Evolutionary conservation across 1,140 invertebrate genomes (phyloP).

Genomic region (Pogonomyrmex barbatus): DNA sequence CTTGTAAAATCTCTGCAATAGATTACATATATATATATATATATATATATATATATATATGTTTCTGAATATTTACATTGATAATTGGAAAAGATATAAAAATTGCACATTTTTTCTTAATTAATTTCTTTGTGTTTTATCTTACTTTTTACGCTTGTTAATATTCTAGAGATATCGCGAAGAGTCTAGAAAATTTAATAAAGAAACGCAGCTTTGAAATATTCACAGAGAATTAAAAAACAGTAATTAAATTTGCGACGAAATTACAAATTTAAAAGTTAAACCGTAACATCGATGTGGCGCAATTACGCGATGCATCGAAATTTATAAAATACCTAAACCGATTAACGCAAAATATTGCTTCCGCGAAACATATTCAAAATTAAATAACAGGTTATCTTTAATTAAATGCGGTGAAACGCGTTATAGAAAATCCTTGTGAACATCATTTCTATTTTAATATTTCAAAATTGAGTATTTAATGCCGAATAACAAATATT

Average conservation of each 20-base stretch:
- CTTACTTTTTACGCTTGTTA: background rate
- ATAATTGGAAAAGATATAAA: background rate
- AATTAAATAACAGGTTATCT: constrained; percentile 10
- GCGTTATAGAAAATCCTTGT: background rate
- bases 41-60: too few relatives aligned
- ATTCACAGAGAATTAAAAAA: background rate
- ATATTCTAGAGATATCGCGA: background rate
- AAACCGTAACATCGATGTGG: background rate
- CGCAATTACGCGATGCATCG: background rate
- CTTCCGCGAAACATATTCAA: constrained; percentile 1
- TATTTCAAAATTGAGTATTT: constrained; percentile 7
- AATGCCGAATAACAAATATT: background rate
- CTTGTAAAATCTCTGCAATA: too few relatives aligned
- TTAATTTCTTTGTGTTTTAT: background rate
- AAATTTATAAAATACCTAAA: constrained; percentile 28
- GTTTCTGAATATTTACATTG: too few relatives aligned
- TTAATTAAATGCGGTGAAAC: constrained; percentile 7
- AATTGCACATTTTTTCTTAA: background rate
- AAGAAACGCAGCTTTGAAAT: background rate
- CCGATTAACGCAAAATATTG: constrained; percentile 29
- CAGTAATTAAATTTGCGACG: constrained; percentile 7
- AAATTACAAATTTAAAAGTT: constrained; percentile 29
- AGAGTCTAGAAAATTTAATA: background rate
- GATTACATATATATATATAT: too few relatives aligned
- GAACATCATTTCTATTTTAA: background rate